Percentiles rank a stretch among this genome's conserved stretches.
phyloP scores from a whole-genome alignment of 2,888 invertebrate species.

The Halictus ligatus region DNA sequence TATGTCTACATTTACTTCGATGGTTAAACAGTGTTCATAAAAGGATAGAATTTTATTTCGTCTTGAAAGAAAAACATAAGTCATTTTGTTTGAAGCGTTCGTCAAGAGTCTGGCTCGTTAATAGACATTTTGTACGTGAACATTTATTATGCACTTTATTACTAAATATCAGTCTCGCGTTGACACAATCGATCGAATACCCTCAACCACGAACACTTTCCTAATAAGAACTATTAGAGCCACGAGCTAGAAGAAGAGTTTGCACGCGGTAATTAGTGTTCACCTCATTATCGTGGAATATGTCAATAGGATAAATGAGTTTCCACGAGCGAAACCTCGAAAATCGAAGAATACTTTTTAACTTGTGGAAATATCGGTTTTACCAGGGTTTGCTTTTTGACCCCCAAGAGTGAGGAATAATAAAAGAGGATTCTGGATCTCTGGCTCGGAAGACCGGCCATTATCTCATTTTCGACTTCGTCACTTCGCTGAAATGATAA shows the following conservation, averaged over 20 bases:
- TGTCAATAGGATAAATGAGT: not conserved
- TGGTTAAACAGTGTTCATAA: no score
- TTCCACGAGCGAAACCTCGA: not conserved
- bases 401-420: not conserved
- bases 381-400: not conserved
- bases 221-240: not conserved
- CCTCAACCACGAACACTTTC: not conserved
- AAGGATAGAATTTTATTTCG: no score
- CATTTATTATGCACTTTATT: no score
- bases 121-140: no score
- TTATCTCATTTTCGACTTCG: not conserved
- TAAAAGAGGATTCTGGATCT: not conserved
- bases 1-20: no score
- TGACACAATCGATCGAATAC: not conserved
- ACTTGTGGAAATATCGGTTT: not conserved
- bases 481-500: not conserved
- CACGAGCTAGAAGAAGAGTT: not conserved
- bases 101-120: no score
- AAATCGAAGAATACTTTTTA: not conserved
- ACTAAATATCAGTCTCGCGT: not conserved
- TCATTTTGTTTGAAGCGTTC: no score
- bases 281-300: not conserved
- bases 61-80: no score
- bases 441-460: not conserved
- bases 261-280: conserved; percentile 4